Base-by-base conservation (phyloP, 2,797 vertebrate genomes). In the Paedocypris micromegethes region DNA sequence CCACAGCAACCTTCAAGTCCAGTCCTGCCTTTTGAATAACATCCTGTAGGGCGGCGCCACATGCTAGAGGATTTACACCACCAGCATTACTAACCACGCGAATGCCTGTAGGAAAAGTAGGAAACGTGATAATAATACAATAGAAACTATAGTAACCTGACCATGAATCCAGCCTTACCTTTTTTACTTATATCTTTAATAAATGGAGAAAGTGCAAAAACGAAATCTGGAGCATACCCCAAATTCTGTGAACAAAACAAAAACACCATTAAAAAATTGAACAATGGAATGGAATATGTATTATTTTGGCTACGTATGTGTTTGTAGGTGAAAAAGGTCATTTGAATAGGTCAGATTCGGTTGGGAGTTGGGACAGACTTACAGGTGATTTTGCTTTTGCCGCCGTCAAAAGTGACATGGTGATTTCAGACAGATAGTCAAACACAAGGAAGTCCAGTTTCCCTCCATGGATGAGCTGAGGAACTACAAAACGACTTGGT, bases 391-490 rank as follows among this genome's bases (percentile, higher is more conserved):
- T 93, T 64, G 86, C 64, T 83, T 86, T 93, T 76, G 86, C 86
- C 0, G 89, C 87, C 2, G 91, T 87, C 75, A 93, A 86, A 68
- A 95, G 85, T 9, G 92, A 93, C 91, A 93, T 91, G 69, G 90
- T 93, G 83, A 93, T 90, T 83, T 95, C 92, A 42, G 91, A 96
- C 45, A 95, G 90, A 80, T 93, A 93, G 80, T 92, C 89, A 70
- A 95, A 96, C 56, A 93, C 90, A 72, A 94, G 88, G 83, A 91
- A 93, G 88, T 93, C 89, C 83, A 94, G 76, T 65, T 89, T 87
- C 58, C 93, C 91, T 0, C 85, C 70, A 64, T 88, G 80, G 7
- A 93, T 75, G 72, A 95, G 80, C 85, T 93, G 91, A 77, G 90
- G 91, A 77, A 93, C 93, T 94, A 79, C 42, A 51, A 62, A 50